A percentile compares a stretch with the other conserved stretches of the same genome.
Conservation (phyloP, 2,888 invertebrate species). For the Eretmocerus hayati region DNA sequence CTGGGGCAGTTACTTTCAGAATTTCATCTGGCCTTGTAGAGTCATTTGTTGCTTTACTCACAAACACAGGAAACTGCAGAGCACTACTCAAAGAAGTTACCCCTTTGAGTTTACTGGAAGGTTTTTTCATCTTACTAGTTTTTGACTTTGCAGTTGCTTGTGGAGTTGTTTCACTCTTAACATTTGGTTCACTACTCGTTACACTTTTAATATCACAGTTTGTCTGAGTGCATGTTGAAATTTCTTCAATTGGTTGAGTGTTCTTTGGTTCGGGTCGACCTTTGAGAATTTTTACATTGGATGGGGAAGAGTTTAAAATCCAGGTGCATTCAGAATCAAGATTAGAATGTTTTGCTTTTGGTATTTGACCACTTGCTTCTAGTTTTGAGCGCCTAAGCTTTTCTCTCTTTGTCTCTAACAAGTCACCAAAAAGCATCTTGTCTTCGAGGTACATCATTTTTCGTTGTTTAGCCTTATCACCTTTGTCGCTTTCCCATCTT, state of each 20-base stretch:
- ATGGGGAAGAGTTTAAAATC: neutral
- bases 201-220: neutral
- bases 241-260: neutral
- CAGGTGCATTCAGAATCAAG: constrained; percentile 12
- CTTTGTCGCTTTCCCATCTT: neutral
- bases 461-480: neutral
- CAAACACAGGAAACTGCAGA: constrained; percentile 19
- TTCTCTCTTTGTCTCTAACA: constrained; percentile 50
- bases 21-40: too few species aligned
- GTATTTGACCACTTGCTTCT: constrained; percentile 15
- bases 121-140: neutral
- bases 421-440: constrained; percentile 50
- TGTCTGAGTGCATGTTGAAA: too few species aligned
- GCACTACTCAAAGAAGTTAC: neutral
- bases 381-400: constrained; percentile 39
- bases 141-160: neutral
- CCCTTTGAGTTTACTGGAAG: neutral
- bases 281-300: neutral
- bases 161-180: neutral
- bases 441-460: constrained; percentile 41
- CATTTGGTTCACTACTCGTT: neutral
- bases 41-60: constrained; percentile 6
- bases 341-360: neutral
- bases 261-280: neutral
- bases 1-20: constrained; percentile 22